Evolutionary conservation across 2,113 vertebrate species (phyloP).

Genomic region (Lipophrys pholis): DNA sequence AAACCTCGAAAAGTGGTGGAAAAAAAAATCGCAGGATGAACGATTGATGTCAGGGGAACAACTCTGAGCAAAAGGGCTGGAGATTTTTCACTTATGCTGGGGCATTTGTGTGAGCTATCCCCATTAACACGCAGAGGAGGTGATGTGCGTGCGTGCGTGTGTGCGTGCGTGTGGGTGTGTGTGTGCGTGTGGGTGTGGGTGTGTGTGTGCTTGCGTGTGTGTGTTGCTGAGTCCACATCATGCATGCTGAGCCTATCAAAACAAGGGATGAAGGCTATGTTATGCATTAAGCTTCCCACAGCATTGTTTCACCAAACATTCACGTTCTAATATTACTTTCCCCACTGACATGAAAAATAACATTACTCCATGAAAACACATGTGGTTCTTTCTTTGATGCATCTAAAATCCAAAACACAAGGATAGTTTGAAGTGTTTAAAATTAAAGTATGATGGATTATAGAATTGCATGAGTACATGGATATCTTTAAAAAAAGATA

Average conservation of each 20-base stretch:
- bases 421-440: too few relatives aligned
- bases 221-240: constrained; percentile 31
- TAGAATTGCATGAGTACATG: too few relatives aligned
- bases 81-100: constrained; percentile 66
- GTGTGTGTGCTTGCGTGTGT: constrained; percentile 49
- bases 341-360: not conserved
- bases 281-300: constrained; percentile 3
- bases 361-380: not conserved
- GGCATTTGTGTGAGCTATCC: constrained; percentile 52
- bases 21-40: constrained; percentile 77
- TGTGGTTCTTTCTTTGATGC: not conserved
- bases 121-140: constrained; percentile 66
- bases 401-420: not conserved
- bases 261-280: constrained; percentile 36
- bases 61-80: constrained; percentile 61
- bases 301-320: not conserved
- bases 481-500: too few relatives aligned
- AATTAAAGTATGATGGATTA: too few relatives aligned
- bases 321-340: constrained; percentile 9
- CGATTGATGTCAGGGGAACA: constrained; percentile 78
- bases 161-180: constrained; percentile 17
- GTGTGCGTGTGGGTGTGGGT: not conserved
- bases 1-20: constrained; percentile 54
- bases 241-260: constrained; percentile 51
- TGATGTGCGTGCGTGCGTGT: constrained; percentile 60